Evolutionary conservation across 2,797 vertebrate species (phyloP).

Genomic region (Serranus cabrilla): DNA sequence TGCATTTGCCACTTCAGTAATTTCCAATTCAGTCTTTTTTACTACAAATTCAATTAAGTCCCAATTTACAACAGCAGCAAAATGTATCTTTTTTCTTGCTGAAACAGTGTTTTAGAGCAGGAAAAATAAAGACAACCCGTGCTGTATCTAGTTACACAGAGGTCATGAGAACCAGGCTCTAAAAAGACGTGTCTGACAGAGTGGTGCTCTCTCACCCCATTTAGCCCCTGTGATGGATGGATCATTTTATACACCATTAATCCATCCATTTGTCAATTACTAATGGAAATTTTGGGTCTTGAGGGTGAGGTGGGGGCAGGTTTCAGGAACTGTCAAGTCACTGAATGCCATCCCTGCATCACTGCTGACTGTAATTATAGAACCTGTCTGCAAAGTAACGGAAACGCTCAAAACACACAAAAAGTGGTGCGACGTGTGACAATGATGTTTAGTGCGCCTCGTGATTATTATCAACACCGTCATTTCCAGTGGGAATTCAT

Average conservation of each 20-base stretch:
- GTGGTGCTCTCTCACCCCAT: constrained; percentile 64
- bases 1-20: not conserved
- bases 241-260: constrained; percentile 82
- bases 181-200: constrained; percentile 57
- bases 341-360: constrained; percentile 68
- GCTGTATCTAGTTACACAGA: constrained; percentile 43
- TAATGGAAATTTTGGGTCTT: constrained; percentile 68
- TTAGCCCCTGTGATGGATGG: constrained; percentile 77
- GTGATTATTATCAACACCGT: constrained; percentile 46
- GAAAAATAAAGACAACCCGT: constrained; percentile 14
- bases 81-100: not conserved
- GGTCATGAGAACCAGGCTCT: constrained; percentile 56
- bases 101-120: not conserved
- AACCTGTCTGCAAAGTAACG: constrained; percentile 50
- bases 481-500: constrained; percentile 46
- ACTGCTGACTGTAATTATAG: constrained; percentile 67
- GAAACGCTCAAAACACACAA: constrained; percentile 23
- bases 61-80: not conserved
- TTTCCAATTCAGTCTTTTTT: not conserved
- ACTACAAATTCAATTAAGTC: not conserved
- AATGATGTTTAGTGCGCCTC: constrained; percentile 52
- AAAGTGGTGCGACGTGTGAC: constrained; percentile 31
- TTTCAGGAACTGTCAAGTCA: constrained; percentile 69
- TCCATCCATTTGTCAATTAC: constrained; percentile 82
- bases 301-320: constrained; percentile 31